Base-by-base conservation (phyloP, 2,888 invertebrate species). In the Drosophila stalkeri region DNA sequence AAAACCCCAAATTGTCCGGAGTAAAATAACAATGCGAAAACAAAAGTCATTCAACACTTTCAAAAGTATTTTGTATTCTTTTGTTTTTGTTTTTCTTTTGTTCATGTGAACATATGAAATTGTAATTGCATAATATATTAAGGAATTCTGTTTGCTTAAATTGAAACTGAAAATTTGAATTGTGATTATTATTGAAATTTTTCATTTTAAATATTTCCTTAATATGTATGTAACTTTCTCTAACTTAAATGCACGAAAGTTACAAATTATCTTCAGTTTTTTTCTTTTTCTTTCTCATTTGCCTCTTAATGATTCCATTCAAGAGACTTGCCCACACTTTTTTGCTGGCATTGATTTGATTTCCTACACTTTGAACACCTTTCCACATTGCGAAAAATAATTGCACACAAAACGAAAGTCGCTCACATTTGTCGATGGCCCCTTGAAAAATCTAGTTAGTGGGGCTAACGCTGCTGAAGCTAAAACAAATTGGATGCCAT, bases 401-500 rank as follows among this genome's bases (percentile, higher is more conserved):
- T 77, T 77, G 80, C 80, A 72, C 66, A 76, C 64, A 76, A 61
- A 68, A 37, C 59, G 46, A 31, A 52, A 44, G 23, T 44, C 64
- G 41, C 51, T 11, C 51, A 55, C 16, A 51, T 16, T 20, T 37
- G 33, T 37, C 20, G 20, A n/a, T 11, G 14, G 27, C 39, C 11
- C 6, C 47, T 46, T 18, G 61, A 61, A 62, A 57, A 54, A 67
- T 18, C 60, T 67, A 67, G 62, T 80, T 51, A 18, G 67, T 49
- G 49, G 31, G 6, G 49, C 47, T 64, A 55, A 35, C 62, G 59
- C 44, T n/a, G 51, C 60, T 52, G 61, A 35, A 51, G 71, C 68
- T 68, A 65, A 80, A 80, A 77, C 77, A 82, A 81, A 82, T 82
- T 82, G 82, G 61, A 75, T 60, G 46, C 62, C 77, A 71, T 73